A percentile compares a stretch with the other conserved stretches of the same genome.
Evolutionary conservation across 1,140 invertebrate species (phyloP).

Genomic region (Drosophila ogumai): DNA sequence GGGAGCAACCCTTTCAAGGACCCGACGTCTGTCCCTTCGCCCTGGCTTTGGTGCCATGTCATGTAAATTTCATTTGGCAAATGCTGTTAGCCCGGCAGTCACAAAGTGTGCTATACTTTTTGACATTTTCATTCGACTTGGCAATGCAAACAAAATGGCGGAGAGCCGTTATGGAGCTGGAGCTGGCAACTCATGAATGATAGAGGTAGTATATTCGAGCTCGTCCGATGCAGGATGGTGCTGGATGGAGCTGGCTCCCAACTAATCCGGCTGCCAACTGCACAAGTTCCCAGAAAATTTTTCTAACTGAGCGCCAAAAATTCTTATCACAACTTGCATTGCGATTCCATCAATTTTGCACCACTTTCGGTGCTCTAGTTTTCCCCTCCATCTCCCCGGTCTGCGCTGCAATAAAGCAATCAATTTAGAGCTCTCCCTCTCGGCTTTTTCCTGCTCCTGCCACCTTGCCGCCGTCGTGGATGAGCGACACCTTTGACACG

Average conservation of each 20-base stretch:
- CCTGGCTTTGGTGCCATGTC: slow-evolving; percentile 31
- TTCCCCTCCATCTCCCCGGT: slow-evolving; percentile 7
- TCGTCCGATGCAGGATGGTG: slow-evolving; percentile 3
- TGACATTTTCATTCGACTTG: slow-evolving; percentile 66
- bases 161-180: background rate
- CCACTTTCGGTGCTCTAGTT: slow-evolving; percentile 10
- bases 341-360: slow-evolving; percentile 71
- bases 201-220: slow-evolving; percentile 1
- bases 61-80: slow-evolving; percentile 74
- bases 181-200: slow-evolving; percentile 34
- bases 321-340: slow-evolving; percentile 63
- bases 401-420: slow-evolving; percentile 74
- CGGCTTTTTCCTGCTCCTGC: background rate
- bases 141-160: slow-evolving; percentile 51
- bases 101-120: slow-evolving; percentile 66
- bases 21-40: background rate
- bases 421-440: slow-evolving; percentile 56
- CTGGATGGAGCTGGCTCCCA: slow-evolving; percentile 9
- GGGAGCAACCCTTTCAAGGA: slow-evolving; percentile 31
- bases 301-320: slow-evolving; percentile 69
- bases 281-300: slow-evolving; percentile 53
- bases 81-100: slow-evolving; percentile 65
- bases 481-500: slow-evolving; percentile 75
- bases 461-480: slow-evolving; percentile 24
- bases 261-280: slow-evolving; percentile 53